Conservation (phyloP, 2,888 invertebrate species). For the Callyntrura guangdongensis region DNA sequence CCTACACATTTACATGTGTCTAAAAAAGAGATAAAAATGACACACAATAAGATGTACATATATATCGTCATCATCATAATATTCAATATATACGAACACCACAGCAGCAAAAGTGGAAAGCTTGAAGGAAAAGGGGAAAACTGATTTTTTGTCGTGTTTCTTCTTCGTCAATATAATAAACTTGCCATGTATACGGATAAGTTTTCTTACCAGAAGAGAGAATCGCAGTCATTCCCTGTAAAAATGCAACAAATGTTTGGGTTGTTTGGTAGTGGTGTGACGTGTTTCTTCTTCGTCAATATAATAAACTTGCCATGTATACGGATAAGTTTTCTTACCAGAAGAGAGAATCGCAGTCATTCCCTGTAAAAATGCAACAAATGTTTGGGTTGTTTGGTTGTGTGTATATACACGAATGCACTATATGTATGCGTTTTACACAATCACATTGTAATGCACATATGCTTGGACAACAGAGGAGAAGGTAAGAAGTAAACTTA, state of each 20-base stretch:
- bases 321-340: conserved; percentile 36
- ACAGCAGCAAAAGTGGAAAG: background rate
- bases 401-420: background rate
- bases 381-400: conserved; percentile 46
- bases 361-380: conserved; percentile 44
- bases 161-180: conserved; percentile 36
- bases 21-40: background rate
- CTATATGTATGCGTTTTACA: conserved; percentile 1
- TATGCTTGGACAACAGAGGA: conserved; percentile 39
- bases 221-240: background rate
- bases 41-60: conserved; percentile 22
- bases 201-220: conserved; percentile 41
- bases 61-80: conserved; percentile 40
- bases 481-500: conserved; percentile 55
- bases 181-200: background rate
- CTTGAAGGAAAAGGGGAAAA: conserved; percentile 35
- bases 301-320: background rate
- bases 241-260: conserved; percentile 58
- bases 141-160: conserved; percentile 52
- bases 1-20: conserved; percentile 26
- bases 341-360: conserved; percentile 6
- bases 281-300: conserved; percentile 39
- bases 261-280: conserved; percentile 23
- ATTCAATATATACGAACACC: conserved; percentile 25
- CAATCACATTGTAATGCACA: background rate